Percentiles rank a stretch among this genome's conserved stretches.
Evolutionary conservation across 2,797 vertebrate genomes (phyloP).

Genomic region (Loriculus beryllinus): DNA sequence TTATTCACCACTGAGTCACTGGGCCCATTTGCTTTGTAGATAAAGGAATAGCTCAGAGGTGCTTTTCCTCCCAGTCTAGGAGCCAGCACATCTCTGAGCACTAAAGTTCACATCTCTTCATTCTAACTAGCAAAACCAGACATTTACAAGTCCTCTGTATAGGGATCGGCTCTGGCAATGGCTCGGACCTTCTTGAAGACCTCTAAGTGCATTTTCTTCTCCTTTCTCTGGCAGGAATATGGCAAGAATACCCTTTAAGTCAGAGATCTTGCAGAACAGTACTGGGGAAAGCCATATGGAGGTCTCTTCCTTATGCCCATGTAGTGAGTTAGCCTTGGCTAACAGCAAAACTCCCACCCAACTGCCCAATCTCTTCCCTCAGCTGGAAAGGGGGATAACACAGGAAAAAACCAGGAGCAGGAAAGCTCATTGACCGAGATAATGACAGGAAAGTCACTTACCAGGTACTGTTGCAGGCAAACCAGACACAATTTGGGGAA

Average conservation of each 20-base stretch:
- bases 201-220: not conserved
- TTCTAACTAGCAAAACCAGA: not conserved
- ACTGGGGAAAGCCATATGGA: not conserved
- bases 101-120: not conserved
- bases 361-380: not conserved
- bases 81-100: not conserved
- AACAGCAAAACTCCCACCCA: not conserved
- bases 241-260: not conserved
- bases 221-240: not conserved
- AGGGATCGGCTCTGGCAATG: not conserved
- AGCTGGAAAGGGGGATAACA: not conserved
- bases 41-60: not conserved
- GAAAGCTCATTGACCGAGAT: not conserved
- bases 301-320: not conserved
- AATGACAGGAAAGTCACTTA: not conserved
- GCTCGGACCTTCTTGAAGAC: not conserved
- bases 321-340: not conserved
- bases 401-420: not conserved
- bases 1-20: not conserved
- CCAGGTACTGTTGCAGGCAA: not conserved
- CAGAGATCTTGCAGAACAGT: not conserved
- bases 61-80: not conserved
- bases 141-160: not conserved
- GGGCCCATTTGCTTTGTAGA: not conserved
- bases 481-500: not conserved